Evolutionary conservation across 2,888 invertebrate species (phyloP), one percentile per base, ranked within the genome.

Genomic region (Athalia rosae): DNA sequence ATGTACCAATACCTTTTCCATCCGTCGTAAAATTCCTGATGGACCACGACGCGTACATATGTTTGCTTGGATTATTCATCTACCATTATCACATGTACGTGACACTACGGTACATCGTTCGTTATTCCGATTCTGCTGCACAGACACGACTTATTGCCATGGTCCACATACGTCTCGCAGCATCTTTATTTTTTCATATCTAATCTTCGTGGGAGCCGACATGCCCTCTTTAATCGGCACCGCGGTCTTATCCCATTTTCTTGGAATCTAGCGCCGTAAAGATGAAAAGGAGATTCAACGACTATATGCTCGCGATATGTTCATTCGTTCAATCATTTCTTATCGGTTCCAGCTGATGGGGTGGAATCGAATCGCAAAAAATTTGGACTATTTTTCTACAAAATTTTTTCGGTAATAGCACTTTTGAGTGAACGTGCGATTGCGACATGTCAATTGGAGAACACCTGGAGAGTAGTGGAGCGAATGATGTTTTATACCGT

Each of bases 1-100:
- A 74, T 79, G 83, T 86, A 83, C 84, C 67, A 67, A 28, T 28
- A 28, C 7, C 83, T 82, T 83, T 86, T 82, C 78, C 74, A 59
- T 15, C 50, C 69, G 48, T 73, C n/a, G 71, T 4, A 9, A 53
- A 28, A 67, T 67, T 4, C 53, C 41, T 53, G 53, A 67, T 67
- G 58, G 71, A 50, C 43, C 71, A 71, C n/a, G n/a, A 5, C 13
- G 71, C 67, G 9, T 53, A n/a, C 53, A n/a, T 11, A n/a, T 11
- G 8, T 53, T n/a, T 53, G 8, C 8, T 11, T 53, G 53, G 53
- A 53, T n/a, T n/a, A 53, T n/a, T 8, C 15, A 13, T 61, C 15
- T 3, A 28, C 13, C 28, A 5, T 45, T 43, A 45, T 28, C 9
- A 15, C n/a, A n/a, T n/a, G 47, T 13, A 58, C 53, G 4, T 41